These are phyloP conservation scores for Philonicus albiceps DNA, from an alignment of 2,888 invertebrate species.

Conservation along the genomic window DNA sequence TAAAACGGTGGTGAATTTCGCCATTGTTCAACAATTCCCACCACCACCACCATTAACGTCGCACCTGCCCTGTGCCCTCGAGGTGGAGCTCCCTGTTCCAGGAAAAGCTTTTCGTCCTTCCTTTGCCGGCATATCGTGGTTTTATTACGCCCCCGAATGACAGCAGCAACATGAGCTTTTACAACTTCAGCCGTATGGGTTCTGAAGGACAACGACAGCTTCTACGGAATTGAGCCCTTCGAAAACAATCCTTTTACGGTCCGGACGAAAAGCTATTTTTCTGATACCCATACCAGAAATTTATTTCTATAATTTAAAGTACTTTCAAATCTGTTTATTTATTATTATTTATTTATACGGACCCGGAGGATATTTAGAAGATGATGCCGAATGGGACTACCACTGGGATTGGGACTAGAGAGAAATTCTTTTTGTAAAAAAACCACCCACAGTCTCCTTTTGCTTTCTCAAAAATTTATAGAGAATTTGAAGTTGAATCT, in stretches of 20 bases:
- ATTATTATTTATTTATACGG: neutral
- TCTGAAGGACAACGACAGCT: neutral
- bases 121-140: slow-evolving; percentile 13
- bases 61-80: neutral
- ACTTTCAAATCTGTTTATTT: neutral
- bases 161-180: slow-evolving; percentile 26
- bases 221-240: neutral
- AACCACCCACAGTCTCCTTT: neutral
- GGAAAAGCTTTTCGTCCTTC: slow-evolving; percentile 1
- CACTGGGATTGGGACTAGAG: neutral
- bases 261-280: neutral
- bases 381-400: neutral
- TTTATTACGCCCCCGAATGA: slow-evolving; percentile 8
- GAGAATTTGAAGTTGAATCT: neutral
- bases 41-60: neutral
- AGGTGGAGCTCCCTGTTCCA: neutral
- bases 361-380: neutral
- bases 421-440: neutral
- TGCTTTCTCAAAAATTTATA: neutral
- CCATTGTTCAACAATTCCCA: neutral
- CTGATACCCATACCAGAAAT: neutral
- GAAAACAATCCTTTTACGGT: neutral
- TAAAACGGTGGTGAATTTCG: slow-evolving; percentile 5
- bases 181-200: slow-evolving; percentile 21
- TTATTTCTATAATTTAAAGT: neutral